A percentile compares a stretch with the other conserved stretches of the same genome.
Evolutionary conservation across 2,113 vertebrate genomes (phyloP).

Genomic region (Menura novaehollandiae): DNA sequence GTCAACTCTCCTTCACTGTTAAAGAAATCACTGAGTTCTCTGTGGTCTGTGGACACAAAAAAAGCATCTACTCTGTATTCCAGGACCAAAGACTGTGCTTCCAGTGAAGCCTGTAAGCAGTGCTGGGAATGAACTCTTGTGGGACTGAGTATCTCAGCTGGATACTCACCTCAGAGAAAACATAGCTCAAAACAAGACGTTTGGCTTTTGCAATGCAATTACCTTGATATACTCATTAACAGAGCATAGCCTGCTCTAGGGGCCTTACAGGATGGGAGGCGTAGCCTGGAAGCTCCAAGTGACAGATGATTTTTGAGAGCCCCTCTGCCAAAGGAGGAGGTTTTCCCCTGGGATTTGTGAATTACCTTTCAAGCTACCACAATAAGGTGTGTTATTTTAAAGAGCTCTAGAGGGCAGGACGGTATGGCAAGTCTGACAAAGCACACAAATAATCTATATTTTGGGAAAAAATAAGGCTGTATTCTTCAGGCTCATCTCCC

Average conservation of each 20-base stretch:
- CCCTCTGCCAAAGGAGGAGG: background rate
- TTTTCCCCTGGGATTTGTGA: background rate
- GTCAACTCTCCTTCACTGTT: constrained; percentile 49
- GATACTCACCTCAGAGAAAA: constrained; percentile 62
- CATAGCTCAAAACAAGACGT: constrained; percentile 50
- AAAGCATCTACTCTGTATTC: background rate
- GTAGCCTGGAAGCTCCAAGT: background rate
- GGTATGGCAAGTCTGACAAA: background rate
- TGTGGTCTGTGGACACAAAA: background rate
- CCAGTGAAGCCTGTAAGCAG: background rate
- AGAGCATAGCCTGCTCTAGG: background rate
- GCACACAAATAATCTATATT: background rate
- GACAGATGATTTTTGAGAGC: background rate
- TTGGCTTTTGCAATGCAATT: constrained; percentile 32
- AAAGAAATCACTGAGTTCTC: constrained; percentile 49
- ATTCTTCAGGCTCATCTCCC: background rate
- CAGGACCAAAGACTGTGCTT: background rate
- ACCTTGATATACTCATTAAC: constrained; percentile 3
- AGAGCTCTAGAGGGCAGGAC: background rate
- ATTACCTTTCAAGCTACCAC: background rate
- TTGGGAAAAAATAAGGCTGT: background rate
- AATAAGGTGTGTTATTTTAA: background rate
- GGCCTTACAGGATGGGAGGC: background rate
- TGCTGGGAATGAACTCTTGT: background rate
- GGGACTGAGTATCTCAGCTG: constrained; percentile 16